A percentile compares a stretch with the other conserved stretches of the same genome.
phyloP scores from a whole-genome alignment of 2,888 invertebrate genomes.

The Spodoptera exigua region DNA sequence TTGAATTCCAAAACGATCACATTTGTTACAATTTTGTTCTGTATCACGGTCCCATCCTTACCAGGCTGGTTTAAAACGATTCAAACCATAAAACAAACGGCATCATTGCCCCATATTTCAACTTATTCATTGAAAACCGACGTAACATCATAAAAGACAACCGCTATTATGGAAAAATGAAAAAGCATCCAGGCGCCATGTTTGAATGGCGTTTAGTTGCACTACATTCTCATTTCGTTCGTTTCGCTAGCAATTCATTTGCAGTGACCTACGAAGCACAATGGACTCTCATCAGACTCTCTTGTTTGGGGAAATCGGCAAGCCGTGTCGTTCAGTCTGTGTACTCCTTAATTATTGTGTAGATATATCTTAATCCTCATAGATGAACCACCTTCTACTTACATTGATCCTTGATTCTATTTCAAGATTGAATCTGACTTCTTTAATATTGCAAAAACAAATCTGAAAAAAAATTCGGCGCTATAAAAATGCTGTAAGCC shows the following conservation, averaged over 20 bases:
- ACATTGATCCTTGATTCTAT: too few species aligned
- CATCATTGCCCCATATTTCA: neutral
- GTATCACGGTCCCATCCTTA: too few species aligned
- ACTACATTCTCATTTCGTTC: constrained; percentile 50
- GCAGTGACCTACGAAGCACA: constrained; percentile 67
- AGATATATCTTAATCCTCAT: too few species aligned
- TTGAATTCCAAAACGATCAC: too few species aligned
- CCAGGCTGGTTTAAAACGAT: too few species aligned
- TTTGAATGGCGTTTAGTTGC: constrained; percentile 52
- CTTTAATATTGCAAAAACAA: too few species aligned
- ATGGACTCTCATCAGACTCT: constrained; percentile 82
- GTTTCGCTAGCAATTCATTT: constrained; percentile 53
- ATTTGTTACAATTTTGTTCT: neutral
- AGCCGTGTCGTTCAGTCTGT: constrained; percentile 62
- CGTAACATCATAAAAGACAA: constrained; percentile 24
- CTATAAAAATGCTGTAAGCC: too few species aligned
- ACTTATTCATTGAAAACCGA: neutral
- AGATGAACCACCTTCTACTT: too few species aligned
- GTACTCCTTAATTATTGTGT: constrained; percentile 72
- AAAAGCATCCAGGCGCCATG: constrained; percentile 33
- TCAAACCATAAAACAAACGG: neutral
- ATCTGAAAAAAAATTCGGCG: too few species aligned
- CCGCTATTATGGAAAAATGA: constrained; percentile 31
- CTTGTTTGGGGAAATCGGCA: constrained; percentile 79
- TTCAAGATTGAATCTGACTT: too few species aligned